phyloP scores from a whole-genome alignment of 2,113 vertebrate species.

The Zosterops pallidus region DNA sequence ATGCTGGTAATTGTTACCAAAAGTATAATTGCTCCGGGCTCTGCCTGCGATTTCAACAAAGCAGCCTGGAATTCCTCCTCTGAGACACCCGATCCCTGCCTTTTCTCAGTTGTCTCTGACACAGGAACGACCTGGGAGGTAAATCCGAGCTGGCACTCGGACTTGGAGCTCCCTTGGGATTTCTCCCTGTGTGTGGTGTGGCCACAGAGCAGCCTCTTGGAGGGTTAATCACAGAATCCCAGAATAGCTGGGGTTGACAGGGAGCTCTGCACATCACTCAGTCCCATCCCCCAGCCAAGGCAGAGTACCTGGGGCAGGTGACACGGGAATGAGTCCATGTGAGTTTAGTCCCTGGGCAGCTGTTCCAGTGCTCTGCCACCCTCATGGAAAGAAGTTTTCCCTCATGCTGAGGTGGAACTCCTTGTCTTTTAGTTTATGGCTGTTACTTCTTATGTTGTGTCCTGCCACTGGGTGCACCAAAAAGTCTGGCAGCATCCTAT shows the following conservation, averaged over 20 bases:
- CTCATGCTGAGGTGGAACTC: not conserved
- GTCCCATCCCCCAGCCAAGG: not conserved
- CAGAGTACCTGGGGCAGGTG: not conserved
- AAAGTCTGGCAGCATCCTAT: not conserved
- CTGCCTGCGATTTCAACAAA: constrained; percentile 38
- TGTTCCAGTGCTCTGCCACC: not conserved
- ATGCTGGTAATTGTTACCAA: constrained; percentile 62
- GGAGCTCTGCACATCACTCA: not conserved
- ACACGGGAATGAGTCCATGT: not conserved
- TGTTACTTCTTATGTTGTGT: not conserved
- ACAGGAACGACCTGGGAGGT: not conserved
- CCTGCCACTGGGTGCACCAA: not conserved
- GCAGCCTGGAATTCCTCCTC: constrained; percentile 22
- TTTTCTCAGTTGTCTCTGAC: not conserved
- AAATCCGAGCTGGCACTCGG: not conserved
- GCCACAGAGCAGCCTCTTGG: not conserved
- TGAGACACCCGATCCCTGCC: constrained; percentile 3
- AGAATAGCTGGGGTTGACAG: not conserved
- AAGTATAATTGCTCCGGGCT: constrained; percentile 61
- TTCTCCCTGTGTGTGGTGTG: not conserved
- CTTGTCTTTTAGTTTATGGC: not conserved
- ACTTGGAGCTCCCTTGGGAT: not conserved
- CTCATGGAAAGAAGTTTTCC: not conserved
- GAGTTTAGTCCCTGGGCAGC: not conserved
- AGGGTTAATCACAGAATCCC: not conserved